A percentile compares a stretch with the other conserved stretches of the same genome.
phyloP scores from a whole-genome alignment of 2,113 vertebrate genomes.

The Reinhardtius hippoglossoides region DNA sequence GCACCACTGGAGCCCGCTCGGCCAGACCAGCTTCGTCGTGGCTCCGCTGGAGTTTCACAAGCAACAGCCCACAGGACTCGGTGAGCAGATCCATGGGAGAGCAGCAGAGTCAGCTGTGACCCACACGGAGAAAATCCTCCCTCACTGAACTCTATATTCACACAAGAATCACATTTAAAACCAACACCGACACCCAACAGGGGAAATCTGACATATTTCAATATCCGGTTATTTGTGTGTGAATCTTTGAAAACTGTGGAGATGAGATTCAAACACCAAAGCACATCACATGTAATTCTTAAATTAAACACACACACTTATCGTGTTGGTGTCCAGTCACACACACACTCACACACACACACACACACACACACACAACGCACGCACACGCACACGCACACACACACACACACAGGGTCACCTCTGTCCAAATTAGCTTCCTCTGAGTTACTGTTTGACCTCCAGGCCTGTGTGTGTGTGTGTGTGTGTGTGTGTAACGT shows the following conservation, averaged over 20 bases:
- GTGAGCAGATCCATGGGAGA: constrained; percentile 76
- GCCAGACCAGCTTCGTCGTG: constrained; percentile 93
- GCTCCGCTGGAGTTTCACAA: constrained; percentile 91
- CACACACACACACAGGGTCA: constrained; percentile 56
- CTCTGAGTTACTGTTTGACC: constrained; percentile 12
- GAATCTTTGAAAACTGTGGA: too few relatives aligned
- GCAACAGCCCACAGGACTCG: constrained; percentile 86
- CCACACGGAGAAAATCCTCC: too few relatives aligned
- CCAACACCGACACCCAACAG: too few relatives aligned
- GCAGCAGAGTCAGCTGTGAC: too few relatives aligned
- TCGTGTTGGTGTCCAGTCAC: too few relatives aligned
- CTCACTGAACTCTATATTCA: too few relatives aligned
- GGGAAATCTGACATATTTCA: too few relatives aligned
- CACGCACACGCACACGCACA: constrained; percentile 28
- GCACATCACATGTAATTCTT: too few relatives aligned
- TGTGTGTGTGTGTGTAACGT: constrained; percentile 8
- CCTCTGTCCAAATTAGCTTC: constrained; percentile 52
- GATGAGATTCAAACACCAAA: too few relatives aligned
- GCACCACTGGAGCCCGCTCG: constrained; percentile 93
- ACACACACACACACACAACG: constrained; percentile 32
- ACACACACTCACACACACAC: background rate
- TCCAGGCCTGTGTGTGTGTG: background rate
- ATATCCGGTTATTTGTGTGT: too few relatives aligned
- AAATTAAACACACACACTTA: too few relatives aligned
- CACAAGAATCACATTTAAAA: too few relatives aligned